Base-by-base conservation (phyloP, 2,888 invertebrate species). In the Caenorhabditis becei region DNA sequence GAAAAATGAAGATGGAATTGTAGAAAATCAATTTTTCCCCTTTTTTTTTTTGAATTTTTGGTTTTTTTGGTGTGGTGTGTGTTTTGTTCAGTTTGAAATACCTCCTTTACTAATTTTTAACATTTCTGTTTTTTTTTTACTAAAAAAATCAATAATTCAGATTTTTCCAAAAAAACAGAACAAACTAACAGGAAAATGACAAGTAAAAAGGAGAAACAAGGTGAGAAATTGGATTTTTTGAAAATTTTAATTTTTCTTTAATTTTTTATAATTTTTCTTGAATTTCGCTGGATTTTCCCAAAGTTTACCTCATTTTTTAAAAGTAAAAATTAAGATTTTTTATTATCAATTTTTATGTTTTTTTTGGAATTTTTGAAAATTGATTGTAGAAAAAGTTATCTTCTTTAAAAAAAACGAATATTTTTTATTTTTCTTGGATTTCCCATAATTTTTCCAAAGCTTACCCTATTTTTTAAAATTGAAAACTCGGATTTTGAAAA, bases 121-220 rank as follows among this genome's bases (percentile, higher is more conserved):
- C n/a, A n/a, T 44, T 44, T 41, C 18, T 58, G n/a, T 35, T 20
- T 37, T 11, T 16, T 37, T 28, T 14, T 23, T 66, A 47, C 28
- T 32, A n/a, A n/a, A n/a, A n/a, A n/a, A n/a, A n/a, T n/a, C n/a
- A n/a, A n/a, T n/a, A n/a, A n/a, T n/a, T n/a, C n/a, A n/a, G n/a
- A n/a, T n/a, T n/a, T n/a, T n/a, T n/a, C n/a, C n/a, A n/a, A n/a
- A n/a, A n/a, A n/a, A n/a, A n/a, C n/a, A n/a, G n/a, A n/a, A n/a
- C n/a, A n/a, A 58, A 56, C 11, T 49, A 5, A 11, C 16, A 49
- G 28, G 14, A 14, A 32, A 35, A 47, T 44, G 44, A 59, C 4
- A 4, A n/a, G 5, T 2, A 65, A 32, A 58, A 67, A 67, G 28
- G 58, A 58, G n/a, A 56, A 58, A 47, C 44, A 58, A 56, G 66